phyloP scores from a whole-genome alignment of 2,888 invertebrate species.

The Protodeltote pygarga region DNA sequence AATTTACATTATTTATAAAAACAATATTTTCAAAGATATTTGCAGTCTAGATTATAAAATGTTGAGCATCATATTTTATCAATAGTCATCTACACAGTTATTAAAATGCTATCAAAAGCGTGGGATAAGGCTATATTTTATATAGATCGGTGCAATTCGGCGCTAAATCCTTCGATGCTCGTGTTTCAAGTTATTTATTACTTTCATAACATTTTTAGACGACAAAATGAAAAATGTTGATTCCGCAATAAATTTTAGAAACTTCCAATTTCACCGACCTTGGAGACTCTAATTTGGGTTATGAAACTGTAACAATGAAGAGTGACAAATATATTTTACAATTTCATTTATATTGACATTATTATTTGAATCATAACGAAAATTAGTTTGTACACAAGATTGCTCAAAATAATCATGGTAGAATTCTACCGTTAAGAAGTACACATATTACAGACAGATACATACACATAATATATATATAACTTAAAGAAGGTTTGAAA shows the following conservation, averaged over 20 bases:
- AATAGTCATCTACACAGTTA: constrained; percentile 13
- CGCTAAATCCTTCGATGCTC: constrained; percentile 22
- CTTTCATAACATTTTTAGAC: constrained; percentile 40
- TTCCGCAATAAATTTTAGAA: constrained; percentile 28
- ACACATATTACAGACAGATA: too few species aligned
- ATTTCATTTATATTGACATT: too few species aligned
- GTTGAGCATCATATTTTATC: constrained; percentile 16
- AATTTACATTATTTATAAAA: too few species aligned
- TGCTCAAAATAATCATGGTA: too few species aligned
- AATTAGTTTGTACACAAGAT: too few species aligned
- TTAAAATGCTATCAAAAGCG: constrained; percentile 1
- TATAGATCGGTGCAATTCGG: constrained; percentile 19
- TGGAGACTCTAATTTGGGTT: constrained; percentile 8
- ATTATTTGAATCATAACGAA: too few species aligned
- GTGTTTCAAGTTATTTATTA: constrained; percentile 38
- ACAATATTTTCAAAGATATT: constrained; percentile 16
- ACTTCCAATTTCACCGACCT: constrained; percentile 36
- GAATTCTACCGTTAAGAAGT: too few species aligned
- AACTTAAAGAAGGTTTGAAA: too few species aligned
- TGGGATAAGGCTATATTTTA: constrained; percentile 9
- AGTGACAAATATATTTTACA: too few species aligned
- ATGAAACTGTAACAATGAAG: not conserved
- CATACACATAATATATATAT: too few species aligned
- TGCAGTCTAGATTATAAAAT: constrained; percentile 12
- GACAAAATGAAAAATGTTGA: constrained; percentile 42